Evolutionary conservation across 2,113 vertebrate genomes (phyloP), one percentile per base, ranked within the genome.

Genomic region (Seriola quinqueradiata): DNA sequence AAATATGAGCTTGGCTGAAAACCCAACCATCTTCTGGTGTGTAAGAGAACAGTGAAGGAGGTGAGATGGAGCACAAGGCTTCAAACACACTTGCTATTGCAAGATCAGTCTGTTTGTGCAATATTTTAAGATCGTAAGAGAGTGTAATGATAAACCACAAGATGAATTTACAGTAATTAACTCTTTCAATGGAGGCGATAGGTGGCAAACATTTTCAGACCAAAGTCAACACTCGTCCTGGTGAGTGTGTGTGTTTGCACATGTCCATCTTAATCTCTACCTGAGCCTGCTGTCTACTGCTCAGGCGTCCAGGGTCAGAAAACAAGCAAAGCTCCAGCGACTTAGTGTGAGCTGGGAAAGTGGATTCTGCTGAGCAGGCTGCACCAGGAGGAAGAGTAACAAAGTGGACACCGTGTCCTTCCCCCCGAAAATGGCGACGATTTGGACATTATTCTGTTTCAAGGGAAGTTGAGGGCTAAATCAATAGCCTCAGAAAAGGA

Each of bases 301-400:
- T 80, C 88, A 87, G 63, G 73, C 66, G 48, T 38, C 68, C 84
- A 85, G 87, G 91, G 87, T 92, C 84, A 93, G 82, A 91, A 93
- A 92, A 84, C 85, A 92, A 85, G 86, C 75, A 92, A 90, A 92
- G 90, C 85, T 77, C 21, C 89, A 87, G 90, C 82, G 87, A 87
- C 90, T 95, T 95, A 93, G 55, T 55, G 70, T 87, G 88, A 92
- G 90, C 92, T 84, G 78, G 79, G 86, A 90, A 89, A 90, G 88
- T 91, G 91, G 92, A 94, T 92, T 93, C 67, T 88, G 75, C 68
- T 85, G 75, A 87, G 64, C 81, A 66, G 77, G 71, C 68, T 82
- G 77, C 84, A 68, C 28, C 42, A 21, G 46, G 73, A 81, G 67
- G 54, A 88, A 46, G 21, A 34, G 77, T 3, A 58, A 50, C 46